Percentiles rank a stretch among this genome's conserved stretches.
phyloP scores from a whole-genome alignment of 2,888 invertebrate species.

The Malthinus flaveolus region DNA sequence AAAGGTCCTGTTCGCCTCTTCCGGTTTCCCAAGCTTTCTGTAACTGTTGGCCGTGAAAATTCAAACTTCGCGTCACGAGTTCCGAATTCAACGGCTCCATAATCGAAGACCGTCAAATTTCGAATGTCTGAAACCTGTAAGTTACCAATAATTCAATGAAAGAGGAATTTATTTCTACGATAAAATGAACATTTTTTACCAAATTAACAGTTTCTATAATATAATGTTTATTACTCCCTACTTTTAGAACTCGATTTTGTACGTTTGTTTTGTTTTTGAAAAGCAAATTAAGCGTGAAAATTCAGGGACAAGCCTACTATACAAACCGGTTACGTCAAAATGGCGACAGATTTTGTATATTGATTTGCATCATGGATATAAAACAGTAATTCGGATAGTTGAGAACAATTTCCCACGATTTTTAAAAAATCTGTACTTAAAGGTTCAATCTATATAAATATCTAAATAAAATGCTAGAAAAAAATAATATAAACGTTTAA shows the following conservation, averaged over 20 bases:
- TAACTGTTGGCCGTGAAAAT: constrained; percentile 85
- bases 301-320: background rate
- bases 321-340: constrained; percentile 4
- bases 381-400: no score
- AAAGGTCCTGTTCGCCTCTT: constrained; percentile 75
- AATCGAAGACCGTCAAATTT: constrained; percentile 27
- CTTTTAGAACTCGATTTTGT: no score
- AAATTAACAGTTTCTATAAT: no score
- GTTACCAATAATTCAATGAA: background rate
- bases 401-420: no score
- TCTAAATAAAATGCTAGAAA: no score
- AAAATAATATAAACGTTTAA: no score
- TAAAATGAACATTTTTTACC: background rate
- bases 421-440: no score
- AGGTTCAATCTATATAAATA: no score
- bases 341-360: constrained; percentile 1
- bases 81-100: constrained; percentile 61
- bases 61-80: constrained; percentile 71
- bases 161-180: background rate
- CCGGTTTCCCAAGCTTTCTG: constrained; percentile 89
- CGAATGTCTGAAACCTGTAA: constrained; percentile 8
- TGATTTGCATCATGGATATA: no score
- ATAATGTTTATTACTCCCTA: no score
- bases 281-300: background rate
- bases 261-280: no score